phyloP scores from a whole-genome alignment of 1,140 invertebrate species.

The Drosophila mauritiana region DNA sequence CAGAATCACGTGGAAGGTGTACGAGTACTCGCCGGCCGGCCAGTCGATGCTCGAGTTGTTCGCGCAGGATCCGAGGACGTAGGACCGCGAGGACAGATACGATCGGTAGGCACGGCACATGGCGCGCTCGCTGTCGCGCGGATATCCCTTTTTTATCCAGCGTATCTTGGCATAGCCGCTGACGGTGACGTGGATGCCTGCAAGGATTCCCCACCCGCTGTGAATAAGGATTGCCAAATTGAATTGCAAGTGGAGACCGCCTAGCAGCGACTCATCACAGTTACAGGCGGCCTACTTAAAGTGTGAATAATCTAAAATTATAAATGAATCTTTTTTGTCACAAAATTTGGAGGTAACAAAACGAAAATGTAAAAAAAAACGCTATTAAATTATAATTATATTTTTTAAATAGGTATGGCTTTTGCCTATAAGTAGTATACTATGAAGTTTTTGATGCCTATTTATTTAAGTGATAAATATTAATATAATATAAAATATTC shows the following conservation, averaged over 20 bases:
- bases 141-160: constrained; percentile 84
- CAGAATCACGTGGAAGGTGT: constrained; percentile 87
- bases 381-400: too few species aligned
- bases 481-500: too few species aligned
- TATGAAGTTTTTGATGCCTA: too few species aligned
- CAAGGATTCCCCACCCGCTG: not conserved
- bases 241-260: constrained; percentile 7
- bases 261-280: not conserved
- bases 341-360: too few species aligned
- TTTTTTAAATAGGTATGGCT: too few species aligned
- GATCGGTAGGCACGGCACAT: constrained; percentile 83
- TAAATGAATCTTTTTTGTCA: too few species aligned
- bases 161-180: constrained; percentile 84
- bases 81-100: constrained; percentile 81
- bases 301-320: too few species aligned
- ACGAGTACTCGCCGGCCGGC: constrained; percentile 86
- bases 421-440: too few species aligned
- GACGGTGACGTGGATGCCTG: constrained; percentile 82
- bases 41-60: constrained; percentile 85
- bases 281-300: not conserved
- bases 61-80: constrained; percentile 80
- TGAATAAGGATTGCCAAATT: constrained; percentile 11
- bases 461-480: too few species aligned
- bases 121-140: constrained; percentile 81
- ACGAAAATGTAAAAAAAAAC: too few species aligned